Evolutionary conservation across 2,113 vertebrate species (phyloP).

Genomic region (Meleagris gallopavo): DNA sequence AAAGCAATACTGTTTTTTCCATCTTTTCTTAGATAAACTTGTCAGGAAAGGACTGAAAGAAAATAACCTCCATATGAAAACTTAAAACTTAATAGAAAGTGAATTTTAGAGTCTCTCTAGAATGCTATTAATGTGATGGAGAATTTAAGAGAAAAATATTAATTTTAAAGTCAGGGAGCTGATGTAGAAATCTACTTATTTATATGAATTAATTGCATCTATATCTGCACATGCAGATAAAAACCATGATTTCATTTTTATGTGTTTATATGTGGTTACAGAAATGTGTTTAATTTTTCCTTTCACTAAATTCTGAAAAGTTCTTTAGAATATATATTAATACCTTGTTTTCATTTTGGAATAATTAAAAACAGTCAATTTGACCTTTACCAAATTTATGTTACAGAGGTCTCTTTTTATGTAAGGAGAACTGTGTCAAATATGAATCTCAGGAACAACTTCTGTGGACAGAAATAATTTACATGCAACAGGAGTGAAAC

Average conservation of each 20-base stretch:
- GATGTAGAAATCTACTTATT: background rate
- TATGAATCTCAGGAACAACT: background rate
- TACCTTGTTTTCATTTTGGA: background rate
- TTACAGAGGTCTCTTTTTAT: background rate
- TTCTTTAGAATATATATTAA: background rate
- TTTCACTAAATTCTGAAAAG: background rate
- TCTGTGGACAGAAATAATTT: background rate
- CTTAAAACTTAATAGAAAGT: background rate
- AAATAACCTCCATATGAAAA: background rate
- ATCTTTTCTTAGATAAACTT: conserved; percentile 18
- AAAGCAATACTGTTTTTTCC: background rate
- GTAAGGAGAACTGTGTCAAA: background rate
- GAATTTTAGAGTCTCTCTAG: background rate
- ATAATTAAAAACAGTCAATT: background rate
- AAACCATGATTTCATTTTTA: background rate
- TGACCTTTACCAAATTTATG: background rate
- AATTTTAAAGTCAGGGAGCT: background rate
- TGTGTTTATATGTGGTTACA: background rate
- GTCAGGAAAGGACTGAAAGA: background rate
- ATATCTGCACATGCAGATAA: background rate
- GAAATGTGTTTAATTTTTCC: background rate
- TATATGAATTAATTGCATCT: background rate
- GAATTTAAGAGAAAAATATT: background rate
- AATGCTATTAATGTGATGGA: background rate
- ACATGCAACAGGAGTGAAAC: background rate